Evolutionary conservation across 2,797 vertebrate species (phyloP), one percentile per base, ranked within the genome.

Genomic region (Bucorvus abyssinicus): DNA sequence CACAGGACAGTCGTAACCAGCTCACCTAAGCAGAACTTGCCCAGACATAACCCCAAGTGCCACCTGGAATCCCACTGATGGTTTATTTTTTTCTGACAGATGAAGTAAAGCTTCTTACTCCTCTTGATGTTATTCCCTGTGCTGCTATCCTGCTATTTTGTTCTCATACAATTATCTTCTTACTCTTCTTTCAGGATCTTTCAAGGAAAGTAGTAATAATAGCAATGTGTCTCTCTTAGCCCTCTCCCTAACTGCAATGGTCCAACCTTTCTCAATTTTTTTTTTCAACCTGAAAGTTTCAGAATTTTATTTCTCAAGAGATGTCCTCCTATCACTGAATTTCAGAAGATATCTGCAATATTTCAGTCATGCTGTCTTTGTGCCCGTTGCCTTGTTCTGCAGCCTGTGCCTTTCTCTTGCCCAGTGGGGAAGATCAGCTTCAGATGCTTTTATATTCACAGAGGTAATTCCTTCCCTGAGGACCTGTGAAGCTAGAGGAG

Each of bases 1-100:
- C 42, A 14, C 44, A 0, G 18, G 55, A 34, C 52, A 44, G 19
- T 65, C 0, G 0, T 60, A 61, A 73, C 67, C 74, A 44, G 63
- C 57, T 94, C 57, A 53, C 69, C 73, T 68, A 2, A 89, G 56
- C 40, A 71, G 26, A 36, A 1, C 32, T 85, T 13, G 0, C 23
- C 34, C 53, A 56, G 75, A 40, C 10, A 1, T 5, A 14, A 6
- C 57, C 59, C 49, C 0, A 0, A 40, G 45, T 49, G 38, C 61
- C 12, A 10, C 21, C 53, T 89, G 75, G 26, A 24, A 24, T 76
- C 71, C 75, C 84, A 42, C 55, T 81, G 73, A 5, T 24, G 14
- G 6, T 14, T 71, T 75, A 0, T 23, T 84, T 71, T 84, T 71
- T 82, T 59, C 77, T 93, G 50, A 40, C 38, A 82, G 61, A 53